These are phyloP conservation scores for Pocillopora grandis DNA, from an alignment of 92 coral and sea anemone species.

Conservation along the genomic window DNA sequence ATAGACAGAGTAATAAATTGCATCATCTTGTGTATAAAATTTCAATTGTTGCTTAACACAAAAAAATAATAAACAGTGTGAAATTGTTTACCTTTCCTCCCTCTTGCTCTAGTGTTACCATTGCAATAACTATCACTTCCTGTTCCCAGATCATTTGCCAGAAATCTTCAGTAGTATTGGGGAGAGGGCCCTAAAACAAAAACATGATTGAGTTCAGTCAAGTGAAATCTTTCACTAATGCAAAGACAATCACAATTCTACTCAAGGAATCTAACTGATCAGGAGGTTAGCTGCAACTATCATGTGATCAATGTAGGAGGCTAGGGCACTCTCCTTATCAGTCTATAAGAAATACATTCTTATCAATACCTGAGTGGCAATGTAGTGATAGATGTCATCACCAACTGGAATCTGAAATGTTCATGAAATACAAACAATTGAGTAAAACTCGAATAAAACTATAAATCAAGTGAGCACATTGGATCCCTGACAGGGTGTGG, in stretches of 20 bases:
- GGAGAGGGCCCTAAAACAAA: slow-evolving; percentile 83
- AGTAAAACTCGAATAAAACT: too few relatives aligned
- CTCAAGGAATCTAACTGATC: too few relatives aligned
- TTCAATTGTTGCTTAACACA: background rate
- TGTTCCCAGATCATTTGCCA: slow-evolving; percentile 99
- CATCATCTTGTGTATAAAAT: background rate
- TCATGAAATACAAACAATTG: background rate
- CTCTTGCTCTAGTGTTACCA: slow-evolving; percentile 85
- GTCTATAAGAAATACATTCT: background rate
- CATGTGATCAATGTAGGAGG: background rate
- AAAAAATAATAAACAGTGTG: too few relatives aligned
- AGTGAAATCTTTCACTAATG: background rate
- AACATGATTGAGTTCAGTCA: background rate
- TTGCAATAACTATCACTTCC: slow-evolving; percentile 81
- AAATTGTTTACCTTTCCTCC: slow-evolving; percentile 76
- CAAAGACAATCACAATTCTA: background rate
- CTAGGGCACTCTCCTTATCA: background rate
- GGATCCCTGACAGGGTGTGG: too few relatives aligned
- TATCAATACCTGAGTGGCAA: slow-evolving; percentile 84
- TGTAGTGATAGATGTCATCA: slow-evolving; percentile 72
- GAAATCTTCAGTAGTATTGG: slow-evolving; percentile 82
- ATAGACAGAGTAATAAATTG: background rate
- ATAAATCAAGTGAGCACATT: too few relatives aligned
- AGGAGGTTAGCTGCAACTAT: background rate
- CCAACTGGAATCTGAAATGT: slow-evolving; percentile 73